Conservation (phyloP, 2,113 vertebrate species). For the Stegastes partitus region DNA sequence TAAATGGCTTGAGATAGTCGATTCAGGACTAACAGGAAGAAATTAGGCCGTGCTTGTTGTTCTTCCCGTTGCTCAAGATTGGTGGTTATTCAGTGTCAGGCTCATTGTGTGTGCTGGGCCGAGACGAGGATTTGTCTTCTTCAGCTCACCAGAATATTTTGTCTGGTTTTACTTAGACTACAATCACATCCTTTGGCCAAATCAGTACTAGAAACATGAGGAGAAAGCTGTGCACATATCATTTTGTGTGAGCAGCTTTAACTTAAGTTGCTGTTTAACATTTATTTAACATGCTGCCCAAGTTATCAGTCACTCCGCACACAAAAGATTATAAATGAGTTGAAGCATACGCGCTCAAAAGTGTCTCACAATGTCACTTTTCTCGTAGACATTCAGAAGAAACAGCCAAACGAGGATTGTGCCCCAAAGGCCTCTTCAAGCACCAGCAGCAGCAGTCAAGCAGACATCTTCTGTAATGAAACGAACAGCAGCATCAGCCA, state of each 20-base stretch:
- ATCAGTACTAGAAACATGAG: neutral
- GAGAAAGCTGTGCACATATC: neutral
- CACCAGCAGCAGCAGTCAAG: slow-evolving; percentile 94
- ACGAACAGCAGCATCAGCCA: slow-evolving; percentile 92
- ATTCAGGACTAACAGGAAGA: neutral
- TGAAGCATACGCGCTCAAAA: neutral
- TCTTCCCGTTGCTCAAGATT: neutral
- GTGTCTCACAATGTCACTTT: slow-evolving; percentile 23
- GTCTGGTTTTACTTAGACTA: neutral
- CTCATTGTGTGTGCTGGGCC: neutral
- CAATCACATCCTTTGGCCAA: neutral
- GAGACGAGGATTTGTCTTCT: neutral
- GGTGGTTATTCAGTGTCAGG: neutral
- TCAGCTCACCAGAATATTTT: neutral
- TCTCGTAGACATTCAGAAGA: slow-evolving; percentile 93
- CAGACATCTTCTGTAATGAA: slow-evolving; percentile 94
- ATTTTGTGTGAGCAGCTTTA: neutral
- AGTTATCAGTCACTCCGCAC: neutral
- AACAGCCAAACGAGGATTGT: slow-evolving; percentile 94
- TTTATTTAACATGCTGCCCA: neutral
- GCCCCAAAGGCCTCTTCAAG: slow-evolving; percentile 92
- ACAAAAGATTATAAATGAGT: neutral
- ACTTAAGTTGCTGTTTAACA: neutral
- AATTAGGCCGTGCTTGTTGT: neutral
- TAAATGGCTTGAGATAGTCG: neutral